Conservation (phyloP, 1,140 invertebrate genomes). For the Drosophila azteca region DNA sequence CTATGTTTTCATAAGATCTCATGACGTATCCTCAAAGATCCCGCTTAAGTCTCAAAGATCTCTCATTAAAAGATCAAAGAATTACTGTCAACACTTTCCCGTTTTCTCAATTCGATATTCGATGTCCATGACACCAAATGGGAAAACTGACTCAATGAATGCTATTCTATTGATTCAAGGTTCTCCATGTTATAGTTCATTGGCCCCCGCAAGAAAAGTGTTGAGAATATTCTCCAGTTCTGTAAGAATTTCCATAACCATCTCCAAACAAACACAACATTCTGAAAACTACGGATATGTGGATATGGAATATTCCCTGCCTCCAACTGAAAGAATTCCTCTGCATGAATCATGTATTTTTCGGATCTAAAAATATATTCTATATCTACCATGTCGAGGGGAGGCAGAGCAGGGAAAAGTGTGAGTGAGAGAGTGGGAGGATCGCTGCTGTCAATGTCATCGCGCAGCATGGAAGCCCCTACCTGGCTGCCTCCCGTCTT, state of each 20-base stretch:
- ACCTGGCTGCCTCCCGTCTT: slow-evolving; percentile 16
- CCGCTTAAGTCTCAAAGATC: too few species aligned
- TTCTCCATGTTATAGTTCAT: slow-evolving; percentile 14
- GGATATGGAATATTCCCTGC: slow-evolving; percentile 40
- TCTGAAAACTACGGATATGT: slow-evolving; percentile 23
- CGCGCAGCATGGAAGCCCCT: slow-evolving; percentile 56
- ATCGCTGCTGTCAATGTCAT: slow-evolving; percentile 68
- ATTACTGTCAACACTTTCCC: slow-evolving; percentile 9
- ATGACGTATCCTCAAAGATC: too few species aligned
- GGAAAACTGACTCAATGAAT: slow-evolving; percentile 10
- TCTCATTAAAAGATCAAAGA: slow-evolving; percentile 32
- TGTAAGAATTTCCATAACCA: slow-evolving; percentile 7
- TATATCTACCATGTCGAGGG: slow-evolving; percentile 30
- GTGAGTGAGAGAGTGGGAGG: slow-evolving; percentile 20
- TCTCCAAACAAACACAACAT: slow-evolving; percentile 15
- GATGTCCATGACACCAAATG: slow-evolving; percentile 19
- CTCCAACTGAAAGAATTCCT: slow-evolving; percentile 49
- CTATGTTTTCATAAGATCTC: too few species aligned
- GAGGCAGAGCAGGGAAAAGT: background rate
- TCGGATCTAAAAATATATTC: slow-evolving; percentile 55
- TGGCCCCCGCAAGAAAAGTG: slow-evolving; percentile 8
- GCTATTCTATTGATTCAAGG: slow-evolving; percentile 3
- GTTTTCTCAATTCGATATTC: slow-evolving; percentile 11
- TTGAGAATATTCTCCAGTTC: background rate
- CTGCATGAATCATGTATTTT: slow-evolving; percentile 55